These are phyloP conservation scores for Bombyx mandarina DNA, from an alignment of 1,140 invertebrate species.

Conservation along the genomic window DNA sequence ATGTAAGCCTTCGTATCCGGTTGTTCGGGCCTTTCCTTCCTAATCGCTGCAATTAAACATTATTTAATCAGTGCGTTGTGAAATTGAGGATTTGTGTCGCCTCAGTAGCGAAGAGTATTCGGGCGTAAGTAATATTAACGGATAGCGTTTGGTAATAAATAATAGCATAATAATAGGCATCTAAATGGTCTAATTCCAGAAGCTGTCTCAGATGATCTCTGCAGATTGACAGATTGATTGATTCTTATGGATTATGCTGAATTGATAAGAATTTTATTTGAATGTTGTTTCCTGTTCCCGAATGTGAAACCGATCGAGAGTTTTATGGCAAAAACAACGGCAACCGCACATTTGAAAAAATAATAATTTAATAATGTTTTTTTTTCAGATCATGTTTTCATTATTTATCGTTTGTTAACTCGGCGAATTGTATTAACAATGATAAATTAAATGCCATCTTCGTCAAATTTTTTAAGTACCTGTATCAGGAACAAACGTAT, in stretches of 20 bases:
- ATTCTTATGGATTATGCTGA: too few relatives aligned
- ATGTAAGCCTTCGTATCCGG: constrained; percentile 29
- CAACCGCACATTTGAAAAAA: too few relatives aligned
- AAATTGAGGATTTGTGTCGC: constrained; percentile 21
- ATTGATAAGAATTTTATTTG: too few relatives aligned
- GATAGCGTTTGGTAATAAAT: constrained; percentile 1
- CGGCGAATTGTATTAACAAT: neutral
- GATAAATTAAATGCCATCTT: neutral
- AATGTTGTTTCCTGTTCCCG: too few relatives aligned
- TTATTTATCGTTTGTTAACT: neutral
- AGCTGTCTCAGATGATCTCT: too few relatives aligned
- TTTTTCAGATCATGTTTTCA: neutral
- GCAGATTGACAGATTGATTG: too few relatives aligned
- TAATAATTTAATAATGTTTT: too few relatives aligned
- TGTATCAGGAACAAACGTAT: neutral
- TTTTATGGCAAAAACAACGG: too few relatives aligned
- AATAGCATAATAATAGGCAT: too few relatives aligned
- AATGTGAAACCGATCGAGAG: too few relatives aligned
- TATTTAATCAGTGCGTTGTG: constrained; percentile 31
- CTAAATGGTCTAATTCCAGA: too few relatives aligned
- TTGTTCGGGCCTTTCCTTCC: constrained; percentile 32
- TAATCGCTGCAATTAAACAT: constrained; percentile 34
- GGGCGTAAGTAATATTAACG: constrained; percentile 1
- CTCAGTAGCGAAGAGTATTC: neutral
- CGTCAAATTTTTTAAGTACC: neutral